These are phyloP conservation scores for Thymelicus acteon DNA, from an alignment of 2,888 invertebrate genomes.

Conservation along the genomic window DNA sequence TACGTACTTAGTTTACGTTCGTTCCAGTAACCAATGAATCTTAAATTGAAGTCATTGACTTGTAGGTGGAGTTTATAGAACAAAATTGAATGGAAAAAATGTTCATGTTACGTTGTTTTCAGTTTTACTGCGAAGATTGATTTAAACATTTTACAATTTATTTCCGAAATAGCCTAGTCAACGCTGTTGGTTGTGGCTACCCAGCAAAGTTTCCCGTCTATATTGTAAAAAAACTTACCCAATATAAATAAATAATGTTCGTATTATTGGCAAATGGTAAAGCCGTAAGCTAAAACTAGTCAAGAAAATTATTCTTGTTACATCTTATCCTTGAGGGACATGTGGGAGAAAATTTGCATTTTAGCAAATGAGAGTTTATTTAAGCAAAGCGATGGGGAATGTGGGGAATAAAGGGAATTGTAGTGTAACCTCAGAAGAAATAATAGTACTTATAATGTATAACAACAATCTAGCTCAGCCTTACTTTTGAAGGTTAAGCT, in stretches of 20 bases:
- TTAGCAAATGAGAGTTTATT: slow-evolving; percentile 16
- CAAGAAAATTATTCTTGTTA: slow-evolving; percentile 6
- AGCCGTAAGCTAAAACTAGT: background rate
- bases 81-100: background rate
- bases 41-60: slow-evolving; percentile 5
- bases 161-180: too few relatives aligned
- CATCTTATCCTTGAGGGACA: slow-evolving; percentile 9
- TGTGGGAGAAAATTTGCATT: slow-evolving; percentile 17
- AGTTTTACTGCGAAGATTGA: background rate
- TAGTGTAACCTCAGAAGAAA: too few relatives aligned
- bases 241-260: too few relatives aligned
- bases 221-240: too few relatives aligned
- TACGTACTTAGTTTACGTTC: background rate
- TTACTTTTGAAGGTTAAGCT: background rate
- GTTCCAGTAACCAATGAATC: slow-evolving; percentile 5
- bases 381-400: background rate
- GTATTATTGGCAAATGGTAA: too few relatives aligned
- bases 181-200: too few relatives aligned
- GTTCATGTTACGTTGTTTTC: background rate
- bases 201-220: too few relatives aligned
- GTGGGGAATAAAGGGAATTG: slow-evolving; percentile 1
- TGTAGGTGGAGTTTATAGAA: background rate
- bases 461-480: slow-evolving; percentile 6
- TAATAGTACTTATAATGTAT: too few relatives aligned
- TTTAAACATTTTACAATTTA: too few relatives aligned